Evolutionary conservation across 2,888 invertebrate species (phyloP), one percentile per base, ranked within the genome.

Genomic region (Megalurothrips usitatus): DNA sequence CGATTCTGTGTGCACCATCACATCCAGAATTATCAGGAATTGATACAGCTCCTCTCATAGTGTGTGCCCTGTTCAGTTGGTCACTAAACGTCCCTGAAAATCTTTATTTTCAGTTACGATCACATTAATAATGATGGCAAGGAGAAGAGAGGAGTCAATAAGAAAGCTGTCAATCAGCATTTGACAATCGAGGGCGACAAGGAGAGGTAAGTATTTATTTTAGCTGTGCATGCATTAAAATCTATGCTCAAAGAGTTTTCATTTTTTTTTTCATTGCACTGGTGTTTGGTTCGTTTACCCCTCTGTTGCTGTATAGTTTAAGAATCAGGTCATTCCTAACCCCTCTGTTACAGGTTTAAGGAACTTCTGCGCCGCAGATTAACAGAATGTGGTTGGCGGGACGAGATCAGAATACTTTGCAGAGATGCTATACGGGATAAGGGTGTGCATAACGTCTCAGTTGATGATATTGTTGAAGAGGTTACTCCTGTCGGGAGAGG

Each of bases 311-410:
- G 6, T 43, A 43, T 4, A 4, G 34, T 43, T 4, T 43, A 43
- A 43, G 2, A 43, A 43, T 43, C 34, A 6, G 6, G 6, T 43
- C 34, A 2, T 4, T 43, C 34, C 34, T 17, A n/a, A 78, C 78
- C 19, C 19, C 10, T 79, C 68, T 75, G 10, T 26, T 81, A 17
- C 49, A 81, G 81, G 23, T 47, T 78, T n/a, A 68, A 78, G 49
- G 78, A 81, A 48, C 81, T 81, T 3, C 26, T 81, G 52, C 28
- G 81, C 9, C n/a, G 78, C 11, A 34, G 81, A 47, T 49, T 81
- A 48, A 81, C 48, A n/a, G 81, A 81, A 17, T 81, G 81, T 23
- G 81, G 81, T 43, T 81, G 81, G 81, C 17, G 78, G 11, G 81
- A 81, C 34, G 78, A 81, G 48, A 47, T 81, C 26, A 48, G 34